Percentiles rank a stretch among this genome's conserved stretches.
phyloP scores from a whole-genome alignment of 2,888 invertebrate species.

The Elysia crispata region DNA sequence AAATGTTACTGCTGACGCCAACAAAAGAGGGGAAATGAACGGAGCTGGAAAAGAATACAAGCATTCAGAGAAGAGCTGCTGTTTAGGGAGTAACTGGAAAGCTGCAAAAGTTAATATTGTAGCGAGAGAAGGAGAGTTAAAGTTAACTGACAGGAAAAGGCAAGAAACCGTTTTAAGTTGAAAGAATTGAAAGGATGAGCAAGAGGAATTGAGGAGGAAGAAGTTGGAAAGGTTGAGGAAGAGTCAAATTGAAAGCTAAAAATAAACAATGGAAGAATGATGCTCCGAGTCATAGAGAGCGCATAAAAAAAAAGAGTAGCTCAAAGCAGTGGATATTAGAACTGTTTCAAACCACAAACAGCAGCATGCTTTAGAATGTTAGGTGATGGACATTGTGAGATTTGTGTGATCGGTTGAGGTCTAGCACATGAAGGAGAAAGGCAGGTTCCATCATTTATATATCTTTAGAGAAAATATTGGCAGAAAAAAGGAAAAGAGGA shows the following conservation, averaged over 20 bases:
- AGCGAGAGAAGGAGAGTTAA: neutral
- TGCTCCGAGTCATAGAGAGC: neutral
- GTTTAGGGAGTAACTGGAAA: neutral
- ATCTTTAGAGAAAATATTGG: too few species aligned
- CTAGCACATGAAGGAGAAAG: too few species aligned
- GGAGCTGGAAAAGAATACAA: too few species aligned
- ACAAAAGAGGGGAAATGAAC: neutral
- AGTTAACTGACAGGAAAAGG: neutral
- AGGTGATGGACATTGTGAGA: too few species aligned
- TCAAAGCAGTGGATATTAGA: neutral
- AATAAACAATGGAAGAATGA: conserved; percentile 1
- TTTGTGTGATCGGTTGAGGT: too few species aligned
- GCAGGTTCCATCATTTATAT: too few species aligned
- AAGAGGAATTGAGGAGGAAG: neutral
- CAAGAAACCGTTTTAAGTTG: too few species aligned
- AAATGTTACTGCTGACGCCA: neutral
- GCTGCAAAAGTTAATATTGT: neutral
- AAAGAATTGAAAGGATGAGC: neutral
- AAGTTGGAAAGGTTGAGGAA: neutral
- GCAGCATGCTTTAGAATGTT: too few species aligned
- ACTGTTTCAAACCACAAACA: neutral
- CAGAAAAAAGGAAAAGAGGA: too few species aligned
- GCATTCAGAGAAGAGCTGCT: too few species aligned
- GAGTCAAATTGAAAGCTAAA: neutral
- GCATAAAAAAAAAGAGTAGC: conserved; percentile 11